Conservation (phyloP, 2,113 vertebrate species). For the Rutilus rutilus region DNA sequence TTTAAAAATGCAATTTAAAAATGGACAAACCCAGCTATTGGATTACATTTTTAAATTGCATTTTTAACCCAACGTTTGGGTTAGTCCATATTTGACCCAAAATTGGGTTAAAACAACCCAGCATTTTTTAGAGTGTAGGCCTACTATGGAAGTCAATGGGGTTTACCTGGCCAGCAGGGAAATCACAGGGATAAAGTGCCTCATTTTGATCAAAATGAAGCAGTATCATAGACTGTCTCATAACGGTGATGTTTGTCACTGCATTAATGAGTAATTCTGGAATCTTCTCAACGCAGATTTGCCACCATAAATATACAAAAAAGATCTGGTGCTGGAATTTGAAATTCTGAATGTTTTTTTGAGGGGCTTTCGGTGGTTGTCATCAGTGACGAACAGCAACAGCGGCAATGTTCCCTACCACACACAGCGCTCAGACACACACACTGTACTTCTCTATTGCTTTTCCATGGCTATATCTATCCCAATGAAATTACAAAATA, state of each 20-base stretch:
- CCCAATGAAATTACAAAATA: not conserved
- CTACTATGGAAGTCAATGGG: too few relatives aligned
- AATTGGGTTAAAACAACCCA: too few relatives aligned
- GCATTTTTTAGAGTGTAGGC: too few relatives aligned
- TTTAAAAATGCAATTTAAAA: too few relatives aligned
- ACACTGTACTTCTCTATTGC: not conserved
- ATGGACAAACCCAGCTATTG: too few relatives aligned
- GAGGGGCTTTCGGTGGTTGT: constrained; percentile 31
- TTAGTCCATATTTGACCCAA: too few relatives aligned
- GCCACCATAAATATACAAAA: not conserved
- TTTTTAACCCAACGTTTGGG: too few relatives aligned
- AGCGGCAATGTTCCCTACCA: not conserved
- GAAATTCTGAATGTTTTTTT: constrained; percentile 1
- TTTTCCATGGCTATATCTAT: not conserved
- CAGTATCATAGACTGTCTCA: not conserved
- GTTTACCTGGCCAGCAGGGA: not conserved
- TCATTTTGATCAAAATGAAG: not conserved
- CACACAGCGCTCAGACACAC: not conserved
- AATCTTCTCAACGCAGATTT: not conserved
- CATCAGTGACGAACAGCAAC: constrained; percentile 18
- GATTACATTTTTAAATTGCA: too few relatives aligned
- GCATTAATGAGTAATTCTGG: not conserved
- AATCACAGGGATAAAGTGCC: not conserved
- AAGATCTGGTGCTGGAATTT: not conserved
- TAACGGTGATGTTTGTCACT: not conserved